phyloP scores from a whole-genome alignment of 2,113 vertebrate species.

The Stegastes partitus region DNA sequence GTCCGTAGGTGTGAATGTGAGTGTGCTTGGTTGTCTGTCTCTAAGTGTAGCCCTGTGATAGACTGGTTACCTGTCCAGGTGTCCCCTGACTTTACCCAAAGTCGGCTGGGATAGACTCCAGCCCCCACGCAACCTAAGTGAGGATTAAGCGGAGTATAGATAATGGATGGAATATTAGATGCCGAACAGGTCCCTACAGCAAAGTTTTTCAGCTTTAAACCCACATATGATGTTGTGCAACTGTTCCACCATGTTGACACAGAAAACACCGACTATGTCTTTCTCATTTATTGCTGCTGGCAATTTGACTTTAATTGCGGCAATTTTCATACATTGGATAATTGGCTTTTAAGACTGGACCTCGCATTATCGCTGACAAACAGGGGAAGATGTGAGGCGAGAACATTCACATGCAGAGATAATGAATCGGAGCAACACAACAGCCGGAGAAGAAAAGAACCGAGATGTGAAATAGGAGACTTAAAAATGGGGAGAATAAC shows the following conservation, averaged over 20 bases:
- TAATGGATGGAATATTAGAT: no score
- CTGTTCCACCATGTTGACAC: neutral
- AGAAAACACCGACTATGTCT: neutral
- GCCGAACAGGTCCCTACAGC: no score
- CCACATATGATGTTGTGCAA: neutral
- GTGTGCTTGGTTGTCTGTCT: no score
- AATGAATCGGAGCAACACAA: neutral
- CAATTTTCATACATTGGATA: slow-evolving; percentile 14
- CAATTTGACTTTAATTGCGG: slow-evolving; percentile 20
- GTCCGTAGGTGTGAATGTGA: no score
- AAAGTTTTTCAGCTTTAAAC: no score
- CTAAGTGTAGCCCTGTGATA: no score
- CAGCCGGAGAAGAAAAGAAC: neutral
- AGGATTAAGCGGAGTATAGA: no score
- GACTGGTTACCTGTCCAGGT: no score
- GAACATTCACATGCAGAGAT: neutral
- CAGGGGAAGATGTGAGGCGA: neutral
- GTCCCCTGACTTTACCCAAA: no score
- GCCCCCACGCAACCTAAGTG: no score
- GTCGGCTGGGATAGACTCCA: no score
- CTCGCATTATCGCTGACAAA: neutral
- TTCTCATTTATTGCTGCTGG: neutral
- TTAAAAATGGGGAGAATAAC: neutral
- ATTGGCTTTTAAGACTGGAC: slow-evolving; percentile 8
- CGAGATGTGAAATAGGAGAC: neutral